Base-by-base conservation (phyloP, 2,113 vertebrate genomes). In the Emydura subglobosa region DNA sequence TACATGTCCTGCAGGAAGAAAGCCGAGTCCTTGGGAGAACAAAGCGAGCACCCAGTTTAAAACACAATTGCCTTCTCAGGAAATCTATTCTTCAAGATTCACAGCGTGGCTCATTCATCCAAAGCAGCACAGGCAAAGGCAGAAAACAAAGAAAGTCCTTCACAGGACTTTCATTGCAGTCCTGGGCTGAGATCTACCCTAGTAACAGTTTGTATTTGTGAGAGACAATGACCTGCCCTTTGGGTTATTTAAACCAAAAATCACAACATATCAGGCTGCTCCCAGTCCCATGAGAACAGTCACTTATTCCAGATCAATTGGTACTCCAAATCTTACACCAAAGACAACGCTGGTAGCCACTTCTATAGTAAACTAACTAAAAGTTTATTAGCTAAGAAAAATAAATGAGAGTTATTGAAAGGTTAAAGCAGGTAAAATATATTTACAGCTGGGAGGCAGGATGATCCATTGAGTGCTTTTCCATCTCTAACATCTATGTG, bases 1-100 rank as follows among this genome's bases (percentile, higher is more conserved):
- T 91, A 85, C 96, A 79, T 51, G 87, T 65, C 83, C 83, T 55
- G 39, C 0, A 1, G 88, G 83, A 82, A 84, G 86, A 91, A 87
- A 86, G 57, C 16, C 29, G 1, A 82, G 88, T 57, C 89, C 95
- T 89, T 94, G 81, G 72, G 89, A 95, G 96, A 97, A 97, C 97
- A 97, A 94, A 81, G 85, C 93, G 96, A 92, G 91, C 97, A 97
- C 90, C 95, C 85, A 44, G 59, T 86, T 92, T 57, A 92, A n/a
- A 83, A 80, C 90, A 95, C 93, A 97, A 94, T 95, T 94, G 87
- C 87, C 86, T 79, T 81, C 87, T 94, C 79, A 83, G 86, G 79
- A 95, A 96, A 88, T 82, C 91, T 91, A 61, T 87, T 82, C 84
- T 91, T 74, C 65, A 90, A 91, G 68, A 57, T 82, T 54, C 25